Percentiles rank a stretch among this genome's conserved stretches.
These are phyloP conservation scores for Oceanites oceanicus DNA, from an alignment of 2,113 vertebrate species.

Conservation along the genomic window DNA sequence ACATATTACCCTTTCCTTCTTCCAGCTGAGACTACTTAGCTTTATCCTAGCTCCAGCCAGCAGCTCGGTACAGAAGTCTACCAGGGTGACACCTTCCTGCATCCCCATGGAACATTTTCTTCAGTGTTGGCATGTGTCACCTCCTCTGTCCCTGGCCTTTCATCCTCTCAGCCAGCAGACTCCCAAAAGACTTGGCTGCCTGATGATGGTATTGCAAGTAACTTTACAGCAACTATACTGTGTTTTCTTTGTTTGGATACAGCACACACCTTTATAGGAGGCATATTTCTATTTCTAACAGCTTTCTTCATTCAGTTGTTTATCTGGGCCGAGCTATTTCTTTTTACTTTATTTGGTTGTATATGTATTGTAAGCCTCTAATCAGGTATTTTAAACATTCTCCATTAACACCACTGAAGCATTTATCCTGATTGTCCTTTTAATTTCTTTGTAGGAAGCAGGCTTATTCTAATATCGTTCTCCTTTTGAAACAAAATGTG, in stretches of 20 bases:
- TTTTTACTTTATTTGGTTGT: neutral
- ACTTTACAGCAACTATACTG: neutral
- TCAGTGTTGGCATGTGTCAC: neutral
- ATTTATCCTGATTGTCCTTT: neutral
- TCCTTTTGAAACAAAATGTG: neutral
- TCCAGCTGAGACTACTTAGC: neutral
- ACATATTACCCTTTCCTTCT: neutral
- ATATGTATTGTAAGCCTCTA: neutral
- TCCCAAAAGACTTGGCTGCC: neutral
- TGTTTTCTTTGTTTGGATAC: neutral
- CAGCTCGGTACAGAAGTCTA: rapidly evolving
- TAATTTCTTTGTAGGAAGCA: neutral
- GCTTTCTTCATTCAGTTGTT: neutral
- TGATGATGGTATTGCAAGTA: neutral
- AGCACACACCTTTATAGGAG: neutral
- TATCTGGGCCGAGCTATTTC: neutral
- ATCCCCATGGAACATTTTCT: neutral
- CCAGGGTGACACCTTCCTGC: neutral
- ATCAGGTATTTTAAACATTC: neutral
- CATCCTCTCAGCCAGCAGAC: neutral
- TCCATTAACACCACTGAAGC: neutral
- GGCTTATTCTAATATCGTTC: neutral
- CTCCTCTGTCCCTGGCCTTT: neutral
- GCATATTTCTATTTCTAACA: neutral
- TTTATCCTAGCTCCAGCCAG: neutral